phyloP scores from a whole-genome alignment of 2,888 invertebrate species.

The Drosophila rellima region DNA sequence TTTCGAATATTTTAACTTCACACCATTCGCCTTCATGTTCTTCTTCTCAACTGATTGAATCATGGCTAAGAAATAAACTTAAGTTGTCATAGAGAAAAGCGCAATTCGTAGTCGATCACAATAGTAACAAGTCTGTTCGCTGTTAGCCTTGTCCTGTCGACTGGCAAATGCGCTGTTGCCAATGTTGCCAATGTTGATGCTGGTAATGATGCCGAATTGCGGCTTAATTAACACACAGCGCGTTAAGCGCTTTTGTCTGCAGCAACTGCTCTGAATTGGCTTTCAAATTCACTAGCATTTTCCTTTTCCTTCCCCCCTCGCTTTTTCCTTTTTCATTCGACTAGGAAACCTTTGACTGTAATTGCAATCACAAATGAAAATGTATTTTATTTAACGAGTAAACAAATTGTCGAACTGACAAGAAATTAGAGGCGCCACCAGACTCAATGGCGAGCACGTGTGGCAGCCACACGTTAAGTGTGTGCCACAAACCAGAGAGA shows the following conservation, averaged over 20 bases:
- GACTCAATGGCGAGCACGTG: constrained; percentile 31
- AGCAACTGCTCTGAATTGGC: constrained; percentile 31
- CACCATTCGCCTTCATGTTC: too few species aligned
- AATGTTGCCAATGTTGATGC: constrained; percentile 67
- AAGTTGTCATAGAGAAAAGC: neutral
- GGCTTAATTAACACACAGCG: constrained; percentile 78
- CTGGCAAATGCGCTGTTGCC: constrained; percentile 49
- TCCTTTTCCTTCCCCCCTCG: neutral
- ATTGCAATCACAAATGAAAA: constrained; percentile 59
- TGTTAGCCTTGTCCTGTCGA: constrained; percentile 5
- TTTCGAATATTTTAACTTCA: too few species aligned
- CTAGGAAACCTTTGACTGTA: constrained; percentile 64
- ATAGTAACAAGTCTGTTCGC: neutral
- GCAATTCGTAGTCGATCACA: constrained; percentile 5
- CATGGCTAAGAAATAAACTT: neutral
- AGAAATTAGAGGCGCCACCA: constrained; percentile 35
- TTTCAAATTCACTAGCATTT: constrained; percentile 34
- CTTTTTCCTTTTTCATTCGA: neutral
- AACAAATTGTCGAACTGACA: constrained; percentile 35
- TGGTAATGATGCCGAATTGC: constrained; percentile 76
- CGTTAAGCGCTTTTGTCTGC: constrained; percentile 76
- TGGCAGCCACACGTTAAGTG: constrained; percentile 40
- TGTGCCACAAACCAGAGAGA: constrained; percentile 33
- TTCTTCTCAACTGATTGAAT: neutral
- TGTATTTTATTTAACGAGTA: constrained; percentile 39